These are phyloP conservation scores for Rhinoderma darwinii DNA, from an alignment of 2,113 vertebrate species.

Conservation along the genomic window DNA sequence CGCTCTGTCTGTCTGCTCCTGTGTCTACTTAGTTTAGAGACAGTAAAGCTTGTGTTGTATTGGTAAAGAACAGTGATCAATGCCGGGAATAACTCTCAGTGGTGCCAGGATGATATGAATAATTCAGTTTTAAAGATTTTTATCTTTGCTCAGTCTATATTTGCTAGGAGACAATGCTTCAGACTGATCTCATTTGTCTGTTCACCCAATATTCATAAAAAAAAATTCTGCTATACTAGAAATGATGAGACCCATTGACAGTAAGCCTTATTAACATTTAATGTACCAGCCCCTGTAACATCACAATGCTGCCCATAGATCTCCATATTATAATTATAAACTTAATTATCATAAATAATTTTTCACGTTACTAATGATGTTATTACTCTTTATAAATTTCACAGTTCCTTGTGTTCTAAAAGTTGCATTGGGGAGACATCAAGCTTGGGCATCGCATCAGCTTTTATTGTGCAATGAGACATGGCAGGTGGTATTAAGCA, in stretches of 20 bases:
- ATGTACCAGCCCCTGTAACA: neutral
- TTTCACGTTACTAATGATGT: neutral
- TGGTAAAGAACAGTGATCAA: neutral
- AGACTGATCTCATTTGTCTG: slow-evolving; percentile 8
- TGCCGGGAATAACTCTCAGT: slow-evolving; percentile 6
- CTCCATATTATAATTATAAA: neutral
- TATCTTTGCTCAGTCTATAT: neutral
- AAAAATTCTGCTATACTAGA: neutral
- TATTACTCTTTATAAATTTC: neutral
- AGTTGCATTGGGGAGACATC: neutral
- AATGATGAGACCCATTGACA: neutral
- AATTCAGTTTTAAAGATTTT: slow-evolving; percentile 25
- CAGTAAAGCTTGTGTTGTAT: neutral
- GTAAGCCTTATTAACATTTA: neutral
- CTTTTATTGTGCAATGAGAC: neutral
- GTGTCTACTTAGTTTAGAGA: neutral
- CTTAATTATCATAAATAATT: neutral
- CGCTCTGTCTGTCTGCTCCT: neutral
- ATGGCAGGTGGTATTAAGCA: neutral
- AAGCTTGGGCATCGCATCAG: neutral
- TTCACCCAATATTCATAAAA: neutral
- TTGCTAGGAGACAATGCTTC: neutral
- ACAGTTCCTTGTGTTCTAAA: neutral
- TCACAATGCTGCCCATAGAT: neutral
- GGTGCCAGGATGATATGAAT: slow-evolving; percentile 32